phyloP scores from a whole-genome alignment of 2,888 invertebrate genomes.

The Elmis aenea region DNA sequence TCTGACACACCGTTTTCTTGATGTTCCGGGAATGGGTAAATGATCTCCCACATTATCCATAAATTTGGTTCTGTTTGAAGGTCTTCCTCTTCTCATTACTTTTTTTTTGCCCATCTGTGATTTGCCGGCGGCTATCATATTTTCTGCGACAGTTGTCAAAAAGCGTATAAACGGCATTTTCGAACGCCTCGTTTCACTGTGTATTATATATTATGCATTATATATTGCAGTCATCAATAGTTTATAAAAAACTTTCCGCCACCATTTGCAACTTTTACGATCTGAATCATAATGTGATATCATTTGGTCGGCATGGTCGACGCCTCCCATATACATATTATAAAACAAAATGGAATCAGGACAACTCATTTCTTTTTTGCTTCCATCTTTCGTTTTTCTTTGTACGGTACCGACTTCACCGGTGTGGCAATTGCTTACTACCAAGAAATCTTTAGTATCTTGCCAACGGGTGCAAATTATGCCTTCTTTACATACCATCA shows the following conservation, averaged over 20 bases:
- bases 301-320: background rate
- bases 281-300: background rate
- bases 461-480: background rate
- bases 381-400: background rate
- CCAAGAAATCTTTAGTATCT: background rate
- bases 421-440: background rate
- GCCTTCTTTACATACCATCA: conserved; percentile 4
- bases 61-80: conserved; percentile 2
- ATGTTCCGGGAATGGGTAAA: background rate
- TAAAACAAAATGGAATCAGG: background rate
- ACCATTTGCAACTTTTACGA: background rate
- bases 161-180: background rate
- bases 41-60: conserved; percentile 2
- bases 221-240: background rate
- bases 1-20: background rate
- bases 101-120: background rate
- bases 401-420: background rate
- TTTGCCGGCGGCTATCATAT: background rate
- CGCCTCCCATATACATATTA: conserved; percentile 1
- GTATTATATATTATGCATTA: too few relatives aligned
- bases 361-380: background rate
- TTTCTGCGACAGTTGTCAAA: background rate
- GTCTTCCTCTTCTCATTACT: conserved; percentile 1
- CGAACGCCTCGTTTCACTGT: background rate
- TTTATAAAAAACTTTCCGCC: background rate